Evolutionary conservation across 2,888 invertebrate genomes (phyloP).

Genomic region (Cepaea hortensis): DNA sequence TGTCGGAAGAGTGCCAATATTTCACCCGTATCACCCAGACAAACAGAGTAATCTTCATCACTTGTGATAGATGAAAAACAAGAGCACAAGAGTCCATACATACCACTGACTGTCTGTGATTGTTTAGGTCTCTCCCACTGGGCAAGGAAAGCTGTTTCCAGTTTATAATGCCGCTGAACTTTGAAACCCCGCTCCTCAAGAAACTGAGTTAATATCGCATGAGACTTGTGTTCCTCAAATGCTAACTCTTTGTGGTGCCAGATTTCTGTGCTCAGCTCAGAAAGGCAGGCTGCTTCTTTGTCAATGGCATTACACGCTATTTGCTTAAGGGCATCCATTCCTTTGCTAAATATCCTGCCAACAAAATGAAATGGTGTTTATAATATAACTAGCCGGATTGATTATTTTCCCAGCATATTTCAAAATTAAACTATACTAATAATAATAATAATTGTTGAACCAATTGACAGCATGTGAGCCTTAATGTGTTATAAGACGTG

Average conservation of each 20-base stretch:
- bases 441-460: too few relatives aligned
- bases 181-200: constrained; percentile 65
- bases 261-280: constrained; percentile 34
- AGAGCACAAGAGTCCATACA: not conserved
- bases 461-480: too few relatives aligned
- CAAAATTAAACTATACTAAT: too few relatives aligned
- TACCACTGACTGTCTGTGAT: constrained; percentile 12
- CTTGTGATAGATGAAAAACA: too few relatives aligned
- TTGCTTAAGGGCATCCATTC: constrained; percentile 39
- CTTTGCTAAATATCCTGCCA: too few relatives aligned
- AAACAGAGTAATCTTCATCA: too few relatives aligned
- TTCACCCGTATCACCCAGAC: too few relatives aligned
- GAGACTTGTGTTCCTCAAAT: constrained; percentile 40
- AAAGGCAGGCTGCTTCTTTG: constrained; percentile 9
- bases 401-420: too few relatives aligned
- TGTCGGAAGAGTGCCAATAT: too few relatives aligned
- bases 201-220: constrained; percentile 57
- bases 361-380: too few relatives aligned
- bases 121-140: constrained; percentile 40
- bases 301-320: constrained; percentile 34
- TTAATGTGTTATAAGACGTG: too few relatives aligned
- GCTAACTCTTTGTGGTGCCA: constrained; percentile 46
- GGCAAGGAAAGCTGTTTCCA: constrained; percentile 64
- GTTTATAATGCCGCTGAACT: constrained; percentile 64
- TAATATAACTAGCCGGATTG: too few relatives aligned